Evolutionary conservation across 1,140 invertebrate genomes (phyloP), one percentile per base, ranked within the genome.

Genomic region (Atta texana): DNA sequence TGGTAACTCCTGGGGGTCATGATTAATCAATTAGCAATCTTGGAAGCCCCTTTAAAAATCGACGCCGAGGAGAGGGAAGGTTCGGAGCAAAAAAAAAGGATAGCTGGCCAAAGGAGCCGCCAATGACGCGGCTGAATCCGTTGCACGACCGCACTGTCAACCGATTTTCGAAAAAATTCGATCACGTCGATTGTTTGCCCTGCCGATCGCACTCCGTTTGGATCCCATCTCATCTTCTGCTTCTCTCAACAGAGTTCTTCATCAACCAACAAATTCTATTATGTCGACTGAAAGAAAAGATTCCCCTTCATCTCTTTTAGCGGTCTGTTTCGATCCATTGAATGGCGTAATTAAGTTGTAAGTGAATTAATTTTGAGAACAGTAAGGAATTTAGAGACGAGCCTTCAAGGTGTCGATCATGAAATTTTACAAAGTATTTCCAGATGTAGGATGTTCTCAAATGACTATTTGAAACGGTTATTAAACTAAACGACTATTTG

Each of bases 11-110:
- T 53, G 71, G 78, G 66, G 86, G 87, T 91, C 91, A 88, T 90
- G 89, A 92, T 92, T 93, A 92, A 92, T 93, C 92, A 92, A 93
- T 93, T 93, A 93, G 84, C 89, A 85, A 92, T 92, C 87, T 75
- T 74, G 74, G 16, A 75, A 85, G 75, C 63, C 87, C 77, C 57
- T 69, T 88, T 87, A 86, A 91, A 93, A 90, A 78, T 90, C 78
- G 87, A 90, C 39, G 57, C 44, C 84, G 80, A 12, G 31, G 16
- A 69, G 21, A 8, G 24, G n/a, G 63, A 53, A 31, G 63, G 28
- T 28, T 63, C 39, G 72, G 64, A 8, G 55, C 68, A 91, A 92
- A 90, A 92, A 91, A 91, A 84, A 71, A 81, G 39, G 53, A 39
- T 55, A 55, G 57, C 39, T 44, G 51, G 51, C 72, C 88, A 93